Evolutionary conservation across 2,113 vertebrate species (phyloP).

Genomic region (Saimiri boliviensis): DNA sequence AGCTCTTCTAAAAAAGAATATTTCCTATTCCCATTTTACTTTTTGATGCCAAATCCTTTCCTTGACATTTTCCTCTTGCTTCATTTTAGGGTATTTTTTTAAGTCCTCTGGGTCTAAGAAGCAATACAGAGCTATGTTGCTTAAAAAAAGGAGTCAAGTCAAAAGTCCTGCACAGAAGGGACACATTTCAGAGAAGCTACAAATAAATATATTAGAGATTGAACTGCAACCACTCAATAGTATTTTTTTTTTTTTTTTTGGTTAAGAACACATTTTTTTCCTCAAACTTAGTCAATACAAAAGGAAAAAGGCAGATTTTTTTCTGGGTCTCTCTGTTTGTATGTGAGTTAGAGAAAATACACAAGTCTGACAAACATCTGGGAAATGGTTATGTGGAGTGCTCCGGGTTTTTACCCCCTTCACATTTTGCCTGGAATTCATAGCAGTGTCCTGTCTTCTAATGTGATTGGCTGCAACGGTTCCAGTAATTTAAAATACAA

Average conservation of each 20-base stretch:
- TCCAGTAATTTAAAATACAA: slow-evolving; percentile 72
- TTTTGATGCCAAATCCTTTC: slow-evolving; percentile 6
- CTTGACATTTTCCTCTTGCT: slow-evolving; percentile 39
- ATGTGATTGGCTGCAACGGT: slow-evolving; percentile 65
- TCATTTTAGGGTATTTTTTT: slow-evolving; percentile 43
- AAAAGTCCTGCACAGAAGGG: slow-evolving; percentile 62
- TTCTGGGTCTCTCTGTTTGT: neutral
- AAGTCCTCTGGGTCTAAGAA: slow-evolving; percentile 53
- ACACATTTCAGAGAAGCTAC: slow-evolving; percentile 73
- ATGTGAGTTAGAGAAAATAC: slow-evolving; percentile 51
- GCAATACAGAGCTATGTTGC: slow-evolving; percentile 52
- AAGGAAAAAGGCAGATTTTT: slow-evolving; percentile 43
- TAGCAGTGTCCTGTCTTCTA: slow-evolving; percentile 45
- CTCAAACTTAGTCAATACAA: slow-evolving; percentile 48
- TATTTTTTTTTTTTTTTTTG: slow-evolving; percentile 34
- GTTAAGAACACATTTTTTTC: slow-evolving; percentile 51
- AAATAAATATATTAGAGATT: slow-evolving; percentile 60
- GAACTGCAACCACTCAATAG: slow-evolving; percentile 50
- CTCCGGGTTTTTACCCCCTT: neutral
- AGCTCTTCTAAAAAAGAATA: neutral
- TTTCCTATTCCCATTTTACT: neutral
- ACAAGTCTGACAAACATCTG: slow-evolving; percentile 62
- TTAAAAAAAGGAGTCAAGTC: slow-evolving; percentile 54
- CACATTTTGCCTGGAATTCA: slow-evolving; percentile 68
- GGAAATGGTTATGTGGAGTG: slow-evolving; percentile 36